Base-by-base conservation (phyloP, 2,113 vertebrate genomes). In the Ciconia stormi region DNA sequence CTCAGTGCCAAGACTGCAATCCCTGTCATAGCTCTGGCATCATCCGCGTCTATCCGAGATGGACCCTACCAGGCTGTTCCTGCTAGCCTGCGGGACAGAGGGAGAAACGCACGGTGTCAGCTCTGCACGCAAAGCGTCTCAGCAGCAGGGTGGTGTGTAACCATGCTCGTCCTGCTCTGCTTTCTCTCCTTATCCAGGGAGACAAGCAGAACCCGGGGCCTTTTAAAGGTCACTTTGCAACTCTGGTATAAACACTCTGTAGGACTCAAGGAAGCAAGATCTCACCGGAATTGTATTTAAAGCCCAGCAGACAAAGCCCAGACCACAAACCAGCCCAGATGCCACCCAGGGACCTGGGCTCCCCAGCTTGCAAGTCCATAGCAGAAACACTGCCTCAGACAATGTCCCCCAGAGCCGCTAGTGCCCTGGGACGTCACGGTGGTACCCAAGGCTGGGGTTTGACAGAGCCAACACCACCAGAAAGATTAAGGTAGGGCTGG, bases 11-110 rank as follows among this genome's bases (percentile, higher is more conserved):
- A 97, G 81, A 97, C 98, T 98, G 98, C 98, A 98, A 91, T 97
- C 97, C 97, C 96, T 97, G 98, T 98, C 98, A 98, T 98, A 98
- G 98, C 97, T 98, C 98, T 97, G 98, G 98, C 98, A 98, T 98
- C 98, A 97, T 98, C 98, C 94, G 97, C 14, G 87, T 97, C 97
- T 97, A 96, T 81, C 91, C 63, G 79, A 98, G 97, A 97, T 50
- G 97, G 98, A 97, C 96, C 97, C 97, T 95, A 88, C 89, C 96
- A 94, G 97, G 97, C 82, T 94, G 97, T 73, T 96, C 96, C 97
- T 55, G 59, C 72, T 96, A 95, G 52, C 97, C 98, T 98, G 97
- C 12, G 71, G 53, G 71, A 66, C 89, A 87, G 52, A 74, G 74
- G 76, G 34, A 95, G 62, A 88, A 56, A 80, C 9, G 11, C 2